Evolutionary conservation across 92 coral and sea anemone genomes (phyloP).

Genomic region (Nematostella vectensis): DNA sequence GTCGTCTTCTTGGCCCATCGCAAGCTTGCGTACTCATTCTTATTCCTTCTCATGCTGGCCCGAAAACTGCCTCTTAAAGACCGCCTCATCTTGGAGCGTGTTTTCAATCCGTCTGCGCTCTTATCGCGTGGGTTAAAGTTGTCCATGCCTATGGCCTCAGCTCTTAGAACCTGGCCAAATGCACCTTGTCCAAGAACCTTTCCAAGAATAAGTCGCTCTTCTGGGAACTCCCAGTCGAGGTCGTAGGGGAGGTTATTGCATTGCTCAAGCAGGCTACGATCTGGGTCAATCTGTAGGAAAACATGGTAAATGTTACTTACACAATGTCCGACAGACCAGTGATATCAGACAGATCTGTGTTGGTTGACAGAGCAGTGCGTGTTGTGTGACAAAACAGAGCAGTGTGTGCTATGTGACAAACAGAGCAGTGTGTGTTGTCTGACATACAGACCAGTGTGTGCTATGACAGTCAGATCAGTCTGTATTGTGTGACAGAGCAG

Average conservation of each 20-base stretch:
- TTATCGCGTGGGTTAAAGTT: conserved; percentile 44
- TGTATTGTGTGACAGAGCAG: no score
- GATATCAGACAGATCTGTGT: no score
- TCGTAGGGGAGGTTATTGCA: conserved; percentile 88
- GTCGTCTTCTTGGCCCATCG: conserved; percentile 4
- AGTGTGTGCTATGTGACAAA: no score
- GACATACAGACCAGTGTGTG: no score
- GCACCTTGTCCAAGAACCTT: conserved; percentile 88
- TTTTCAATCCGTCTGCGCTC: conserved; percentile 28
- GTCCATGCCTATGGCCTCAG: conserved; percentile 92
- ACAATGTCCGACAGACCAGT: no score
- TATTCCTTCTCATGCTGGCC: no score
- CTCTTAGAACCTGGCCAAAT: conserved; percentile 85
- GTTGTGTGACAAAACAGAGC: no score
- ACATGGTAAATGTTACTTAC: no score
- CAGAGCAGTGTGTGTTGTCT: no score
- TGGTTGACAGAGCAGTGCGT: no score
- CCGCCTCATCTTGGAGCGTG: conserved; percentile 72
- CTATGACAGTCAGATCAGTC: no score
- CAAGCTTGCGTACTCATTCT: not conserved
- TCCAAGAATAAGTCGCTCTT: conserved; percentile 78
- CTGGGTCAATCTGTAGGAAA: conserved; percentile 70
- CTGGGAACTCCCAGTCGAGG: conserved; percentile 96
- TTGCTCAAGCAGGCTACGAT: conserved; percentile 84
- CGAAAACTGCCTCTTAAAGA: conserved; percentile 39